Percentiles rank a stretch among this genome's conserved stretches.
phyloP scores from a whole-genome alignment of 2,113 vertebrate genomes.

The Sus scrofa region T2T-Sscrofa CM000824.6:197153001-197153500 shows the following conservation, averaged over 20 bases:
- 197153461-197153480: background rate
- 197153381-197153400: background rate
- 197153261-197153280: background rate
- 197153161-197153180: background rate
- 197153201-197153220: background rate
- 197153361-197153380: background rate
- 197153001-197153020: background rate
- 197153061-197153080: background rate
- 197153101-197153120: background rate
- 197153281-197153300: background rate
- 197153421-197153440: background rate
- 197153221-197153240: background rate
- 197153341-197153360: background rate
- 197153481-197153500: background rate
- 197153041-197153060: background rate
- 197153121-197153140: background rate
- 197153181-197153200: background rate
- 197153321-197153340: background rate
- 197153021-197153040: background rate
- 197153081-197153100: background rate
- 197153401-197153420: background rate
- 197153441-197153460: background rate
- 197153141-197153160: background rate
- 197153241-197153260: background rate
- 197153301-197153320: accelerated